A percentile compares a stretch with the other conserved stretches of the same genome.
Conservation (phyloP, 2,888 invertebrate genomes). For the Tachina lurida region DNA sequence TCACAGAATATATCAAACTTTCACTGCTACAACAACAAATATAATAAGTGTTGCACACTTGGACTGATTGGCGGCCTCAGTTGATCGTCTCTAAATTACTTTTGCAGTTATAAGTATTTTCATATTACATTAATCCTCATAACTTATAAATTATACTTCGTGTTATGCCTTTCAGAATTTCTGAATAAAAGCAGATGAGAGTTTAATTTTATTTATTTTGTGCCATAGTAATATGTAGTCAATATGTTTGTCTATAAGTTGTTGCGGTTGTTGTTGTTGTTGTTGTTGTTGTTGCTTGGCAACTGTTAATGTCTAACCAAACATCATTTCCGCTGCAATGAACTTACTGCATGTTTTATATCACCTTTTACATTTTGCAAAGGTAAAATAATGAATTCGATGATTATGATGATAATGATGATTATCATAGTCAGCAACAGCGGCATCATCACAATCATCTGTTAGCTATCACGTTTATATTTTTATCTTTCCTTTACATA, state of each 20-base stretch:
- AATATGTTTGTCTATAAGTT: not conserved
- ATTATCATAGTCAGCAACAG: slow-evolving; percentile 24
- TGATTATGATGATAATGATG: slow-evolving; percentile 21
- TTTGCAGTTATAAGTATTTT: no score
- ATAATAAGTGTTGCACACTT: no score
- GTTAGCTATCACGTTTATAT: slow-evolving; percentile 60
- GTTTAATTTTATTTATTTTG: not conserved
- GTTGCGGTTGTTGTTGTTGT: not conserved
- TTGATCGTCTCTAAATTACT: no score
- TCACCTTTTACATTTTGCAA: slow-evolving; percentile 46
- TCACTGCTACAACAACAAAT: no score
- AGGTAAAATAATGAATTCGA: slow-evolving; percentile 1
- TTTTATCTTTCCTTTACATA: slow-evolving; percentile 50
- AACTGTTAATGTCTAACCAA: slow-evolving; percentile 64
- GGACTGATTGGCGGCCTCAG: no score
- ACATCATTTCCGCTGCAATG: slow-evolving; percentile 67
- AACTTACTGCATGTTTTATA: slow-evolving; percentile 58
- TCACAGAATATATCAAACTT: no score
- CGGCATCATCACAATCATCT: slow-evolving; percentile 41
- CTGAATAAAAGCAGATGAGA: not conserved
- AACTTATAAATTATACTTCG: not conserved
- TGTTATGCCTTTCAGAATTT: not conserved
- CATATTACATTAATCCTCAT: no score
- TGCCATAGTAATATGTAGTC: not conserved
- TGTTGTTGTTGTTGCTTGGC: slow-evolving; percentile 20